Conservation (phyloP, 2,888 invertebrate genomes). For the Diplazon laetatorius region DNA sequence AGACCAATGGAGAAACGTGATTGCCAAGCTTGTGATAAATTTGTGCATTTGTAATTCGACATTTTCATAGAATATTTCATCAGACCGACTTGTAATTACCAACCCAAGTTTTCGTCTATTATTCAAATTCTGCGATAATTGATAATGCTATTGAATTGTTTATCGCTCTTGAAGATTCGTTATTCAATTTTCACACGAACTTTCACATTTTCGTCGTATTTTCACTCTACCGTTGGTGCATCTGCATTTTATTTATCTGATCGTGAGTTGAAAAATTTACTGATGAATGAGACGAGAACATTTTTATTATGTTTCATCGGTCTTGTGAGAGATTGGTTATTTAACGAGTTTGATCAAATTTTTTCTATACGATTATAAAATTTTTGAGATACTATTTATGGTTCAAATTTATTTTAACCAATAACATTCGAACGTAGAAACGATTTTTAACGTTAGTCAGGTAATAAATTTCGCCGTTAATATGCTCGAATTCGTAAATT, state of each 20-base stretch:
- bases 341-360: no score
- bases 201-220: background rate
- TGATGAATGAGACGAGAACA: no score
- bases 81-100: constrained; percentile 8
- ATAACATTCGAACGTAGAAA: no score
- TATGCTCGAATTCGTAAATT: constrained; percentile 4
- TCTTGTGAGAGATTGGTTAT: no score
- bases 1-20: background rate
- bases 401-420: no score
- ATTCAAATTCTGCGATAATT: background rate
- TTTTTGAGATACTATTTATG: no score
- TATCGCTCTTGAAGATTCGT: constrained; percentile 9
- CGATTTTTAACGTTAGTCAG: background rate
- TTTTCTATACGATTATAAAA: no score
- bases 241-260: no score
- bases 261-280: no score
- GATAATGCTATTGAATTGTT: constrained; percentile 17
- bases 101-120: no score
- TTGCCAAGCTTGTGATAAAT: constrained; percentile 21
- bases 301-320: no score
- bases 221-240: no score
- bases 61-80: constrained; percentile 18
- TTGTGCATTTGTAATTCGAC: constrained; percentile 22
- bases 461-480: background rate
- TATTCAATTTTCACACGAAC: background rate